Conservation (phyloP, 2,888 invertebrate species). For the Helicoverpa assulta region DNA sequence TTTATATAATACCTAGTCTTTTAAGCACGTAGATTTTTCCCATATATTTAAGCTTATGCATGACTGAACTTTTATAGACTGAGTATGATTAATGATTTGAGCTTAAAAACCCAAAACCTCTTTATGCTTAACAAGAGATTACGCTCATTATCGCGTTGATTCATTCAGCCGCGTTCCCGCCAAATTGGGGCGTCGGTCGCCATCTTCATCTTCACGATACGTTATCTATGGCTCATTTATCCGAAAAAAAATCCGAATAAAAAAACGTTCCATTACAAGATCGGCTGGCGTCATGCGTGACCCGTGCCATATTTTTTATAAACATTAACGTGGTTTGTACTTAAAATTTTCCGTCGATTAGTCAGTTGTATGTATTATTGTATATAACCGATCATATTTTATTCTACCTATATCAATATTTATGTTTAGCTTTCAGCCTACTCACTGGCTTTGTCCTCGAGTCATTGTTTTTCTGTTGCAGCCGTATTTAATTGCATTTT, state of each 20-base stretch:
- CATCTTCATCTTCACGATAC: constrained; percentile 38
- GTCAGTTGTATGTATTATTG: background rate
- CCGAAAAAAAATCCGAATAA: constrained; percentile 16
- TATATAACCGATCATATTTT: background rate
- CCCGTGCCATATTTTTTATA: constrained; percentile 28
- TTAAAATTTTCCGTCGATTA: constrained; percentile 35
- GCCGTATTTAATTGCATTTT: too few relatives aligned
- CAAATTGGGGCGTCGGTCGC: constrained; percentile 49
- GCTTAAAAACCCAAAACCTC: too few relatives aligned
- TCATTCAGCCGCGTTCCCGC: constrained; percentile 32
- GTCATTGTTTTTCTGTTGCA: too few relatives aligned
- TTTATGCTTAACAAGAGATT: constrained; percentile 8
- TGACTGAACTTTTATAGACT: too few relatives aligned
- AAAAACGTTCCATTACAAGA: constrained; percentile 13
- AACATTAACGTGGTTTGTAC: constrained; percentile 15
- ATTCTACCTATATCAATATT: too few relatives aligned
- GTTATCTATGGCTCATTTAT: constrained; percentile 44
- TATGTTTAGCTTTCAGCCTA: too few relatives aligned
- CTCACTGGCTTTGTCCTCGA: too few relatives aligned
- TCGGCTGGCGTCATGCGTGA: constrained; percentile 26
- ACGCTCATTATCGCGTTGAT: constrained; percentile 33
- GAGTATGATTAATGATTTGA: too few relatives aligned
- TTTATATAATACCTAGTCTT: too few relatives aligned
- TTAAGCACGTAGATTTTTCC: too few relatives aligned
- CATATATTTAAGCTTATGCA: too few relatives aligned